These are phyloP conservation scores for Heteropelma amictum DNA, from an alignment of 2,888 invertebrate species.

Conservation along the genomic window DNA sequence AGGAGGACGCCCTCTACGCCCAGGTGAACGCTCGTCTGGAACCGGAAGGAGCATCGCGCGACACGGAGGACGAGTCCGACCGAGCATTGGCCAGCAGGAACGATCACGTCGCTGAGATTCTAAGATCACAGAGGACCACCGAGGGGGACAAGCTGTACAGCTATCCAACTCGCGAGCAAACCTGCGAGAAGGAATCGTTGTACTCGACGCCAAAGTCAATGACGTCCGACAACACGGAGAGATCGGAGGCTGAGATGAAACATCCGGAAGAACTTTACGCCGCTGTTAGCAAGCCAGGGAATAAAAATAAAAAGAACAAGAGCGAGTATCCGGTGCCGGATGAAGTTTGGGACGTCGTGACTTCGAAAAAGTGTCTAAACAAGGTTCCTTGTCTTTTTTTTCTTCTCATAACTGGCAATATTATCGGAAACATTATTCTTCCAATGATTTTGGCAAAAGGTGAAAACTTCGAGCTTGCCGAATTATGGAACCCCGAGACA, in stretches of 20 bases:
- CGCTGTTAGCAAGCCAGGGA: slow-evolving; percentile 73
- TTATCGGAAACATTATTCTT: not conserved
- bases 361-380: slow-evolving; percentile 66
- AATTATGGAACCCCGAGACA: slow-evolving; percentile 71
- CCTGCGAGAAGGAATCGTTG: slow-evolving; percentile 64
- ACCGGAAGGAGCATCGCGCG: slow-evolving; percentile 71
- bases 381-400: slow-evolving; percentile 59
- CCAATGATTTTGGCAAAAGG: slow-evolving; percentile 56
- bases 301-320: slow-evolving; percentile 67
- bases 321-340: slow-evolving; percentile 70
- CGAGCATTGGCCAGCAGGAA: slow-evolving; percentile 59
- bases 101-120: slow-evolving; percentile 56
- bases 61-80: slow-evolving; percentile 74
- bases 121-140: slow-evolving; percentile 42
- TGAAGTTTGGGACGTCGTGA: slow-evolving; percentile 71
- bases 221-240: slow-evolving; percentile 62
- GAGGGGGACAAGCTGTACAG: slow-evolving; percentile 58
- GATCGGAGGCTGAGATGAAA: slow-evolving; percentile 76
- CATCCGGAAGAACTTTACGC: slow-evolving; percentile 79
- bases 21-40: slow-evolving; percentile 62
- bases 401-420: not conserved
- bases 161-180: slow-evolving; percentile 50
- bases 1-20: slow-evolving; percentile 73
- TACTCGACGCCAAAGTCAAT: slow-evolving; percentile 71
- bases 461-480: slow-evolving; percentile 73